These are phyloP conservation scores for Fratercula arctica DNA, from an alignment of 2,797 vertebrate genomes.

Conservation along the genomic window DNA sequence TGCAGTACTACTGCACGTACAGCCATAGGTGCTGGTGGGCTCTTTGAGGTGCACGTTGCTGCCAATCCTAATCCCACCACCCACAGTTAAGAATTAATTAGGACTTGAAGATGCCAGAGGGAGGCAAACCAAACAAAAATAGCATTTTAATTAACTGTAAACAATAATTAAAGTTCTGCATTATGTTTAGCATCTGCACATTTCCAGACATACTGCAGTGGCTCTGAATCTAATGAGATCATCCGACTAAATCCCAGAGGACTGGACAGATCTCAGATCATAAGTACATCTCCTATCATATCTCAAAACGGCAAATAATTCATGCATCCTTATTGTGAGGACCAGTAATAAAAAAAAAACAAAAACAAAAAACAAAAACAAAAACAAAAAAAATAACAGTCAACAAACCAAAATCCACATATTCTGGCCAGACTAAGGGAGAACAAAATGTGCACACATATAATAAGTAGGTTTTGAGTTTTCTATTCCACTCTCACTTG, in stretches of 20 bases:
- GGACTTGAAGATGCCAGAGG: conserved; percentile 35
- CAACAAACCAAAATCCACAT: background rate
- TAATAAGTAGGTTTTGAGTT: background rate
- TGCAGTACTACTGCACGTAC: background rate
- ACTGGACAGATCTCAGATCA: background rate
- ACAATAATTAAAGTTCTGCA: conserved; percentile 47
- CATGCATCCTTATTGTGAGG: background rate
- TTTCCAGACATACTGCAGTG: conserved; percentile 20
- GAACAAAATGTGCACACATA: background rate
- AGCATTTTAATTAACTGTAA: conserved; percentile 63
- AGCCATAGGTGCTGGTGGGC: conserved; percentile 49
- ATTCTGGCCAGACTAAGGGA: background rate
- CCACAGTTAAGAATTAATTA: conserved; percentile 64
- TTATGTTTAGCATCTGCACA: conserved; percentile 47
- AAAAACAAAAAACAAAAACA: background rate
- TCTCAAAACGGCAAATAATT: background rate
- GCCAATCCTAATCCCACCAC: conserved; percentile 58
- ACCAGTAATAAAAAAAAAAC: background rate
- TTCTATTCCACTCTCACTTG: no score
- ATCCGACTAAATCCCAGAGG: background rate
- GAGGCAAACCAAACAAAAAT: conserved; percentile 61
- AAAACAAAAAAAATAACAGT: background rate
- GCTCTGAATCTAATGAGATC: background rate
- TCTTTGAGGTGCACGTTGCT: conserved; percentile 4
- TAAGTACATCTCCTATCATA: background rate